Evolutionary conservation across 2,113 vertebrate species (phyloP).

Genomic region (Struthio camelus): DNA sequence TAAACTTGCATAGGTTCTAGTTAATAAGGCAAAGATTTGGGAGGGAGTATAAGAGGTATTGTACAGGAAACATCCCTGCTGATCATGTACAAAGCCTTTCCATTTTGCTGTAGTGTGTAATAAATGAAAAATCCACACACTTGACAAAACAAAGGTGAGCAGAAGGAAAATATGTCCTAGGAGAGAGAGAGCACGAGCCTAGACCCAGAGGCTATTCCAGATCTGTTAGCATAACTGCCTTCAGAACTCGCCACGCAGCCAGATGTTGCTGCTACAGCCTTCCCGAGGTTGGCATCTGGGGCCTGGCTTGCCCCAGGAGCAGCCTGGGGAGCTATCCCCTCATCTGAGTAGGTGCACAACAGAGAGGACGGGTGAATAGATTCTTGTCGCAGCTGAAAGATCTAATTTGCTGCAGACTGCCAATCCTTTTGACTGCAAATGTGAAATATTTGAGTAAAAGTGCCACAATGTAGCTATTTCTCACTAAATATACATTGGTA

Average conservation of each 20-base stretch:
- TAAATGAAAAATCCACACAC: background rate
- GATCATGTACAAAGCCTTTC: background rate
- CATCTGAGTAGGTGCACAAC: conserved; percentile 21
- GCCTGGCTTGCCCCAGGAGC: conserved; percentile 40
- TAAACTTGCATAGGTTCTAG: background rate
- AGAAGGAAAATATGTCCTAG: conserved; percentile 59
- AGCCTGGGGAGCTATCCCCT: conserved; percentile 19
- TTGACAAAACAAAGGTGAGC: conserved; percentile 57
- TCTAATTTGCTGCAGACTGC: background rate
- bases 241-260: conserved; percentile 57
- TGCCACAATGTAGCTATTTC: background rate
- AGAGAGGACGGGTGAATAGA: background rate
- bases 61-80: background rate
- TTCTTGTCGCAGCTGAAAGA: background rate
- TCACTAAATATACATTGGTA: background rate
- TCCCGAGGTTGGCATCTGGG: conserved; percentile 76
- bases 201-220: conserved; percentile 65
- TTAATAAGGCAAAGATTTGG: background rate
- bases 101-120: background rate
- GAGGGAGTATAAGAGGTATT: background rate
- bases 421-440: background rate
- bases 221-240: conserved; percentile 59
- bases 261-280: conserved; percentile 76
- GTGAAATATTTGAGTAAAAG: background rate
- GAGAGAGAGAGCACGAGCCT: background rate